Evolutionary conservation across 2,888 invertebrate species (phyloP).

Genomic region (Chamaedrilus cognettii): DNA sequence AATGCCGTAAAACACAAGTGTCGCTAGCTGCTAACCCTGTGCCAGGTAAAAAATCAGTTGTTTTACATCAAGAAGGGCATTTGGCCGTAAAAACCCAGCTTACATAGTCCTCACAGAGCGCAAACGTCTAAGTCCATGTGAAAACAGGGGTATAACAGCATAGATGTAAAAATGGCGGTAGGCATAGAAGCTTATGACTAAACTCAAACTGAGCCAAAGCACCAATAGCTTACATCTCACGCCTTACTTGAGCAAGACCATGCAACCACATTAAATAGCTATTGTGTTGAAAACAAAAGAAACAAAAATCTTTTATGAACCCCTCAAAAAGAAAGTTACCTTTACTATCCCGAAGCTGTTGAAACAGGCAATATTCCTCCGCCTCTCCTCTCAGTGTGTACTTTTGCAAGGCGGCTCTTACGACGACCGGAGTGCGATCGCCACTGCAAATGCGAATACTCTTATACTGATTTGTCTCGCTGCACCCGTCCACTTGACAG

Average conservation of each 20-base stretch:
- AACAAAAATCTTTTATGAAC: not conserved
- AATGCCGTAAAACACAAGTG: no score
- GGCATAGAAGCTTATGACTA: no score
- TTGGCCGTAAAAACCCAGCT: no score
- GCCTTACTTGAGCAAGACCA: not conserved
- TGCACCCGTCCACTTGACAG: not conserved
- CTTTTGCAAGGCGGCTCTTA: not conserved
- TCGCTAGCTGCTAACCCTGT: no score
- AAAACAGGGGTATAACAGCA: not conserved
- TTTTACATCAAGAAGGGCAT: no score
- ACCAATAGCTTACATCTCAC: not conserved
- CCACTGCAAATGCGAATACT: not conserved
- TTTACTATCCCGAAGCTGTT: not conserved
- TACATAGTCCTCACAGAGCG: no score
- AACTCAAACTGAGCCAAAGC: no score
- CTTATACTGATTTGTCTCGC: conserved; percentile 1
- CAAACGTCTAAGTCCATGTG: no score
- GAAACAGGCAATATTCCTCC: conserved; percentile 1
- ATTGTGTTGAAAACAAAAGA: not conserved
- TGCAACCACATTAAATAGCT: not conserved
- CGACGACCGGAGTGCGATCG: not conserved
- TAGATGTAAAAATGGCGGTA: no score
- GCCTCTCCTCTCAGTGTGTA: not conserved
- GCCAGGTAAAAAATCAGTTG: no score
- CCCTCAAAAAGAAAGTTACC: not conserved